Conservation (phyloP, 2,888 invertebrate genomes). For the Temnothorax ravouxi region DNA sequence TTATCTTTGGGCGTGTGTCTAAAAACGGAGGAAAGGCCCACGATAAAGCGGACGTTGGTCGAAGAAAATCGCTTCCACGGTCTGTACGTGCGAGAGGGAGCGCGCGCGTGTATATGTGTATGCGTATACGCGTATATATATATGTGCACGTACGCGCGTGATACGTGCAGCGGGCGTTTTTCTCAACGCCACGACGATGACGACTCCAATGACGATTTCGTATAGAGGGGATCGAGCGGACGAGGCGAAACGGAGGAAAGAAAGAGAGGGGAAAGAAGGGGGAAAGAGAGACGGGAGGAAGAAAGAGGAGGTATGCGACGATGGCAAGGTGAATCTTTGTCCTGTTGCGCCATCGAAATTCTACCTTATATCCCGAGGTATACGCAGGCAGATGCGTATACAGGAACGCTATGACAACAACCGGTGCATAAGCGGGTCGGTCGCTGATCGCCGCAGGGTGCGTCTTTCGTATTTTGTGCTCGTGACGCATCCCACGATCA, state of each 20-base stretch:
- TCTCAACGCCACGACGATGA: constrained; percentile 15
- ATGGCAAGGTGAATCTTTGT: constrained; percentile 80
- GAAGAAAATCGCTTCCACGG: constrained; percentile 44
- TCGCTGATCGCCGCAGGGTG: constrained; percentile 54
- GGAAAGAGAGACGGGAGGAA: constrained; percentile 46
- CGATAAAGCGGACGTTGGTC: constrained; percentile 57
- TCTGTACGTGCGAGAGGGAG: background rate
- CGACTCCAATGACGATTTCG: constrained; percentile 23
- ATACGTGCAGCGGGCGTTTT: constrained; percentile 15
- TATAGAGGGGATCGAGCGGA: constrained; percentile 27
- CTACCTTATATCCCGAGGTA: constrained; percentile 57
- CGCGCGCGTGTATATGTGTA: background rate
- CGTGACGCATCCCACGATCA: constrained; percentile 59
- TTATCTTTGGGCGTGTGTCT: constrained; percentile 62
- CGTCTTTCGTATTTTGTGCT: constrained; percentile 30
- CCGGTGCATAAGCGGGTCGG: constrained; percentile 36
- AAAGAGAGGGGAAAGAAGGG: constrained; percentile 59
- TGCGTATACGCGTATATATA: background rate
- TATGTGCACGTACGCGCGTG: background rate
- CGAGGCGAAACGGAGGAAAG: background rate
- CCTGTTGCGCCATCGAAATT: constrained; percentile 73
- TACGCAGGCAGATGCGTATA: constrained; percentile 30
- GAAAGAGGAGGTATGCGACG: constrained; percentile 71
- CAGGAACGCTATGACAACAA: constrained; percentile 16
- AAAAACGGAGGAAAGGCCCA: constrained; percentile 54